Base-by-base conservation (phyloP, 1,140 invertebrate species). In the Trichonephila clavata region DNA sequence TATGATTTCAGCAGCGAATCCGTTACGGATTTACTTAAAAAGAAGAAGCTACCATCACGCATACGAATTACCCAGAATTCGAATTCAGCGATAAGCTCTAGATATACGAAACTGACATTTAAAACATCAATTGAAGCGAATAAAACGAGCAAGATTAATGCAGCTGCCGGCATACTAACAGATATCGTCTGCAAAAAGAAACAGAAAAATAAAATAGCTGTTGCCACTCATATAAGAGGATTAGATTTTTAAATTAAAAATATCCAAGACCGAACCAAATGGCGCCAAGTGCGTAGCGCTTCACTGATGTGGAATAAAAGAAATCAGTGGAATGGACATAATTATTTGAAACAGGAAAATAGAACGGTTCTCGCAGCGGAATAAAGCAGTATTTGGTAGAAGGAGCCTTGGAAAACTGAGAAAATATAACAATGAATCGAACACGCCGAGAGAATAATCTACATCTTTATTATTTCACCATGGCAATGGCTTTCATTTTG, bases 231-330 rank as follows among this genome's bases (percentile, higher is more conserved):
- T 24, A 20, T 77, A 77, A 77, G 71, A 77, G 71, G 27, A 77
- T 77, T 77, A 77, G 71, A 32, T 77, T 77, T 50, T 77, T 77
- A 77, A 77, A 77, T 77, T 77, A 77, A 77, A 77, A 77, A 77
- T 77, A 32, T 39, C 71, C 14, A 77, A 20, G 71, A 77, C 5
- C 61, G 27, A 16, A 16, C 71, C 71, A 32, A 77, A 77, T 77
- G 71, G 71, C 6, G 71, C 65, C 2, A 21, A 18, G 61, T 21
- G 21, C 61, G 27, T 32, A 32, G 27, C 18, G 27, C 71, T 39
- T 39, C 32, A 77, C 24, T 5, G 71, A 32, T 39, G 24, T 77
- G 71, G 68, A 39, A 32, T 18, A 77, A 39, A 39, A 39, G 71
- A 32, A 32, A 63, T 27, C 71, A 77, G 27, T 20, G 27, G 18